A percentile compares a stretch with the other conserved stretches of the same genome.
Evolutionary conservation across 2,888 invertebrate species (phyloP).

Genomic region (Sturmia bella): DNA sequence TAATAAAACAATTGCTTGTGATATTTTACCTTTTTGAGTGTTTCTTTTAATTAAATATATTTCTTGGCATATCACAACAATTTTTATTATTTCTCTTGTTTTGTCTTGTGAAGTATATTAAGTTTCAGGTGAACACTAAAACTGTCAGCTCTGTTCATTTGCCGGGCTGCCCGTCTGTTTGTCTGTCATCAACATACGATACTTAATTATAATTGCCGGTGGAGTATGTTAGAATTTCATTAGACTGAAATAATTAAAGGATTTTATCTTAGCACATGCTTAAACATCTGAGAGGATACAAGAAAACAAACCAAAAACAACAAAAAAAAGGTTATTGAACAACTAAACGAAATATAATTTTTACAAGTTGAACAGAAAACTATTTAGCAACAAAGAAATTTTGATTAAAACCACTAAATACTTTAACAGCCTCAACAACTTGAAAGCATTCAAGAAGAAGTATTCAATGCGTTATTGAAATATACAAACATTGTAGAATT

Average conservation of each 20-base stretch:
- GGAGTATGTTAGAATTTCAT: conserved; percentile 56
- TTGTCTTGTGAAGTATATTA: conserved; percentile 50
- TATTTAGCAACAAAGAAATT: conserved; percentile 47
- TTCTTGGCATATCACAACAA: conserved; percentile 56
- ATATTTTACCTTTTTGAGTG: conserved; percentile 46
- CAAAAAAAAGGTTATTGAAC: not conserved
- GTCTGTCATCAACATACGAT: conserved; percentile 15
- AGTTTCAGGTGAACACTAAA: conserved; percentile 52
- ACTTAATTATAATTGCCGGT: conserved; percentile 63
- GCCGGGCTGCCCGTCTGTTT: not conserved
- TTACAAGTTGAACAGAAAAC: conserved; percentile 32
- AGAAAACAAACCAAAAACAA: not conserved
- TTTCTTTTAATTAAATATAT: conserved; percentile 61
- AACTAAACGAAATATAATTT: conserved; percentile 10
- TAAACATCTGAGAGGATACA: not conserved
- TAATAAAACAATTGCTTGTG: conserved; percentile 56
- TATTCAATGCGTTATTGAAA: not conserved
- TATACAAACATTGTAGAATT: not conserved
- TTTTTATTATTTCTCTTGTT: conserved; percentile 59
- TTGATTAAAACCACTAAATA: conserved; percentile 56
- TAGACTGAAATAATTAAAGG: conserved; percentile 26
- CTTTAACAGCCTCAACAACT: conserved; percentile 45
- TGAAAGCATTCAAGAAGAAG: conserved; percentile 25
- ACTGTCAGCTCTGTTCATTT: conserved; percentile 8
- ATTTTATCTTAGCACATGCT: not conserved